A percentile compares a stretch with the other conserved stretches of the same genome.
These are phyloP conservation scores for Cacoxenus indagator DNA, from an alignment of 2,888 invertebrate species.

Conservation along the genomic window DNA sequence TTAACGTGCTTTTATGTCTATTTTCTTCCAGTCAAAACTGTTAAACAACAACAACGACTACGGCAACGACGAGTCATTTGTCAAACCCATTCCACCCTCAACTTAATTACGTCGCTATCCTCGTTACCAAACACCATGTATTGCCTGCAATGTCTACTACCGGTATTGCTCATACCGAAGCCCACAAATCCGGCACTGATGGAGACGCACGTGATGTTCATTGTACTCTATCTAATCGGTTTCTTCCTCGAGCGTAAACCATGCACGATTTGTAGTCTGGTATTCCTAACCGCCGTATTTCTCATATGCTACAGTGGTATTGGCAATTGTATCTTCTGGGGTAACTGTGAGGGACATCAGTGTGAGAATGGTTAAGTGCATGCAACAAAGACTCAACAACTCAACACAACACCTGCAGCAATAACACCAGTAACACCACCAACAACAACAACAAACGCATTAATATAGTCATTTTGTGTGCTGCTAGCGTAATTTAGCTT, in stretches of 20 bases:
- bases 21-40: no score
- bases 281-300: slow-evolving; percentile 93
- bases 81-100: no score
- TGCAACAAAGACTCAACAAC: background rate
- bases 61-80: no score
- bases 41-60: no score
- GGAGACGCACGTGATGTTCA: slow-evolving; percentile 97
- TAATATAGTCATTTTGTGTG: no score
- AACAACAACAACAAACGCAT: no score
- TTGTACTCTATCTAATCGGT: slow-evolving; percentile 94
- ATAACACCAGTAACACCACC: background rate
- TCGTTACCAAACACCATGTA: slow-evolving; percentile 77
- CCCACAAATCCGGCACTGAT: slow-evolving; percentile 96
- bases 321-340: slow-evolving; percentile 95
- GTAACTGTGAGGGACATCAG: slow-evolving; percentile 80
- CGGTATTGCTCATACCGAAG: slow-evolving; percentile 96
- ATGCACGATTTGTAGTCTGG: slow-evolving; percentile 96
- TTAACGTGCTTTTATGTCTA: no score
- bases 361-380: slow-evolving; percentile 74
- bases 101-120: background rate
- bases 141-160: slow-evolving; percentile 97
- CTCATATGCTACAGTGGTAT: slow-evolving; percentile 96
- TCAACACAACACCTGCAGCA: background rate
- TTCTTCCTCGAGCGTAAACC: slow-evolving; percentile 98
- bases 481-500: no score